Evolutionary conservation across 1,140 invertebrate species (phyloP).

Genomic region (Ceratosolen fusciceps): DNA sequence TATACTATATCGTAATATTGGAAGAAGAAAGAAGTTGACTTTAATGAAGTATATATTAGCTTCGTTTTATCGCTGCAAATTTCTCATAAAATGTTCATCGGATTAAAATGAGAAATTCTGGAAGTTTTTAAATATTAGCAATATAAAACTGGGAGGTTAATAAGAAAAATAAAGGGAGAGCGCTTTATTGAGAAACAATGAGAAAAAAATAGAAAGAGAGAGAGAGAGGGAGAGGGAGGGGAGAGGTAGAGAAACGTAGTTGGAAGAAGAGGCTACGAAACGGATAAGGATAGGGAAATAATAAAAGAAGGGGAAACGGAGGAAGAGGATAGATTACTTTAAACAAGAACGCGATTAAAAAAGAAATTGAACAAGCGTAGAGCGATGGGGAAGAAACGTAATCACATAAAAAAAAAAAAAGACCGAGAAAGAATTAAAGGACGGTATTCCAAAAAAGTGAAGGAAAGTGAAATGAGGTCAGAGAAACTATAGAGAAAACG

Average conservation of each 20-base stretch:
- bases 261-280: not conserved
- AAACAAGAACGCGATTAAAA: constrained; percentile 32
- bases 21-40: not conserved
- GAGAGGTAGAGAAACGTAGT: no score
- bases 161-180: not conserved
- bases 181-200: not conserved
- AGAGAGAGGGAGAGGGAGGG: not conserved
- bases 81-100: constrained; percentile 1
- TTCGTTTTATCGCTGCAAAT: constrained; percentile 21
- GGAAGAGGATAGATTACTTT: not conserved
- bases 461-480: constrained; percentile 16
- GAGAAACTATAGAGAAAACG: constrained; percentile 1
- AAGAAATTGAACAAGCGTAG: constrained; percentile 27
- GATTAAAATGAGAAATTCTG: constrained; percentile 13
- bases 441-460: constrained; percentile 27
- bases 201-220: not conserved
- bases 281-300: not conserved
- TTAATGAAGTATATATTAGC: constrained; percentile 28
- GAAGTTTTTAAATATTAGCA: constrained; percentile 26
- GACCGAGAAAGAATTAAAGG: constrained; percentile 22
- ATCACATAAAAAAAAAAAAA: not conserved
- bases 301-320: not conserved
- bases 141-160: not conserved
- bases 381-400: not conserved
- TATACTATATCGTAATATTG: no score